These are phyloP conservation scores for Theonella swinhoei DNA, from an alignment of 37 sponge, comb jelly and placozoan species.

Conservation along the genomic window DNA sequence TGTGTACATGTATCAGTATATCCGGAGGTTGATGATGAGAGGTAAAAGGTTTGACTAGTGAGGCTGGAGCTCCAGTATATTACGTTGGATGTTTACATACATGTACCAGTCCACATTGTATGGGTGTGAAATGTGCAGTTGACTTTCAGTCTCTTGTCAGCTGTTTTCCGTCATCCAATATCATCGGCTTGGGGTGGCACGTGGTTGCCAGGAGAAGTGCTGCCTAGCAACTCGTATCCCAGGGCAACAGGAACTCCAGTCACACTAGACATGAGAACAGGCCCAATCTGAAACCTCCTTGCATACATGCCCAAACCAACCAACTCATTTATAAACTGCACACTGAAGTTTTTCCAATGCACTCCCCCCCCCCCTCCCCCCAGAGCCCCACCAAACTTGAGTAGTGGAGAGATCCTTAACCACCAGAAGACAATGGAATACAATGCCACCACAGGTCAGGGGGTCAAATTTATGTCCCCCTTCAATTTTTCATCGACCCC, in stretches of 20 bases:
- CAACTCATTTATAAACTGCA: too few species aligned
- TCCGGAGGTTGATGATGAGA: conserved; percentile 71
- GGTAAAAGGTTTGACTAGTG: conserved; percentile 84
- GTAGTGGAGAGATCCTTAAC: conserved; percentile 70
- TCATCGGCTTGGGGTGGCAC: background rate
- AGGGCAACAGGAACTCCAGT: background rate
- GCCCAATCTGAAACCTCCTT: conserved; percentile 16
- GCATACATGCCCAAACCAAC: background rate
- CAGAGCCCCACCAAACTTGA: conserved; percentile 46
- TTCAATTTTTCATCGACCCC: background rate
- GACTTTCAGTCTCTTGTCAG: background rate
- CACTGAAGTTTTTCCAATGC: background rate
- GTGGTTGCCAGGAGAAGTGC: background rate
- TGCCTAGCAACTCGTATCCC: background rate
- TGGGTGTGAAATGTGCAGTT: too few species aligned
- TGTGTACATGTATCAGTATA: too few species aligned
- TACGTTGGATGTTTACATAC: too few species aligned
- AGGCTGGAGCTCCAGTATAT: background rate
- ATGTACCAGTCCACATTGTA: too few species aligned
- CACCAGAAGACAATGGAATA: conserved; percentile 81
- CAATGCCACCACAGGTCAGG: conserved; percentile 41
- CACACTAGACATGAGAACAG: conserved; percentile 1
- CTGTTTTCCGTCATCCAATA: background rate
- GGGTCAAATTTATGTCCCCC: background rate
- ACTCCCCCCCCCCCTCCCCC: background rate